Percentiles rank a stretch among this genome's conserved stretches.
Conservation (phyloP, 2,797 vertebrate species). For the Varecia variegata region DNA sequence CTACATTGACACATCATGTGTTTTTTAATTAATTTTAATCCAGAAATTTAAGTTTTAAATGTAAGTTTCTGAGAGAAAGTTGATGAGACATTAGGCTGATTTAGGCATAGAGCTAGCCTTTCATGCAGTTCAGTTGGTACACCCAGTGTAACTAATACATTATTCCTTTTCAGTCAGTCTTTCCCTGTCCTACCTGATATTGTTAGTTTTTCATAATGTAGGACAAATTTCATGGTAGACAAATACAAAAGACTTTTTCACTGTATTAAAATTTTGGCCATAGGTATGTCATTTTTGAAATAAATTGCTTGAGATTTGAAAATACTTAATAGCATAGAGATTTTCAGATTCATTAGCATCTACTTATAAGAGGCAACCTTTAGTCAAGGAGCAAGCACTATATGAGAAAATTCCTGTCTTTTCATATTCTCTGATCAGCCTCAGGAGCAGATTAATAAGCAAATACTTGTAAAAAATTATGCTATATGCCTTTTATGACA, state of each 20-base stretch:
- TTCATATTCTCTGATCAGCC: not conserved
- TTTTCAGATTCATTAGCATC: not conserved
- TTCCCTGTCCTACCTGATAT: not conserved
- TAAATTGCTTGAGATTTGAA: not conserved
- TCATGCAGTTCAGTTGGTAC: not conserved
- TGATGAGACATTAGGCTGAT: not conserved
- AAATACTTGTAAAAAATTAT: not conserved
- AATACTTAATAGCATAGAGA: not conserved
- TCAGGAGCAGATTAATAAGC: not conserved
- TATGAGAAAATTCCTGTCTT: not conserved
- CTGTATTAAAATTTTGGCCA: not conserved
- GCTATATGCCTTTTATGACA: not conserved
- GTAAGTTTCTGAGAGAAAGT: not conserved
- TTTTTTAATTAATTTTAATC: conserved; percentile 40
- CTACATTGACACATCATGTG: not conserved
- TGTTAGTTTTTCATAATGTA: conserved; percentile 16
- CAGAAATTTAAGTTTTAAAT: conserved; percentile 23
- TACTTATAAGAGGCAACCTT: not conserved
- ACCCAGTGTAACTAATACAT: not conserved
- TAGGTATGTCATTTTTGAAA: conserved; percentile 30
- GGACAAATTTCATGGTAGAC: not conserved
- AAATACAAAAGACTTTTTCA: conserved; percentile 5
- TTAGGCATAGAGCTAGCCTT: not conserved
- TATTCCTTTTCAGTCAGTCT: not conserved
- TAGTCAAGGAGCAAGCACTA: not conserved